These are phyloP conservation scores for Anodontia alba DNA, from an alignment of 2,888 invertebrate genomes.

Conservation along the genomic window DNA sequence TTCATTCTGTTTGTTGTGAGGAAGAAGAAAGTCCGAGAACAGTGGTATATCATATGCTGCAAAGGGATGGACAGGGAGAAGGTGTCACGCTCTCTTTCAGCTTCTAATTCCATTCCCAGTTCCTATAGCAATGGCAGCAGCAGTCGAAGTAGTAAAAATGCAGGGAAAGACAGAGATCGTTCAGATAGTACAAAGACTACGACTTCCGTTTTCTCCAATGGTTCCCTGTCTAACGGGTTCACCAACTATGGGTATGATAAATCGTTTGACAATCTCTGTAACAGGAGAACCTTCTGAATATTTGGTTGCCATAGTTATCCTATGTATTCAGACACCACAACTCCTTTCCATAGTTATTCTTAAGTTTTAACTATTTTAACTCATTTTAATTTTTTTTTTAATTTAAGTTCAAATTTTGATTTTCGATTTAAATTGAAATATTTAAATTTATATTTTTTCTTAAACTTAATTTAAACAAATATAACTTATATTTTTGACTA, in stretches of 20 bases:
- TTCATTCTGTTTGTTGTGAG: slow-evolving; percentile 76
- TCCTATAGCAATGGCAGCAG: slow-evolving; percentile 60
- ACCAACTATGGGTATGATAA: slow-evolving; percentile 58
- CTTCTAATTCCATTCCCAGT: slow-evolving; percentile 69
- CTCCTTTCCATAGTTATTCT: too few relatives aligned
- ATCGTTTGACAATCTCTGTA: slow-evolving; percentile 48
- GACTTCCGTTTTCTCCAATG: slow-evolving; percentile 22
- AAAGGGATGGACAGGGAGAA: slow-evolving; percentile 58
- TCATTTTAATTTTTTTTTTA: too few relatives aligned
- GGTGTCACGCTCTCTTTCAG: slow-evolving; percentile 66
- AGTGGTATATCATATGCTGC: slow-evolving; percentile 74
- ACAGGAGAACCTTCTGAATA: slow-evolving; percentile 42
- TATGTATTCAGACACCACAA: too few relatives aligned
- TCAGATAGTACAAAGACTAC: slow-evolving; percentile 68
- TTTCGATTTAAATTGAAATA: too few relatives aligned
- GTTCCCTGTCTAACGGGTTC: slow-evolving; percentile 44
- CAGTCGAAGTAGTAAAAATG: slow-evolving; percentile 32
- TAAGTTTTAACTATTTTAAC: too few relatives aligned
- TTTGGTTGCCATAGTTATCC: too few relatives aligned
- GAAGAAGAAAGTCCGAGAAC: slow-evolving; percentile 77
- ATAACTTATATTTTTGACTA: too few relatives aligned
- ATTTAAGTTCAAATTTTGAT: too few relatives aligned
- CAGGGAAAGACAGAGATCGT: slow-evolving; percentile 49
- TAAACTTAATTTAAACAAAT: too few relatives aligned
- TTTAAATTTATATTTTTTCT: too few relatives aligned